These are phyloP conservation scores for Rugalucina vietnamica DNA, from an alignment of 2,888 invertebrate species.

Conservation along the genomic window DNA sequence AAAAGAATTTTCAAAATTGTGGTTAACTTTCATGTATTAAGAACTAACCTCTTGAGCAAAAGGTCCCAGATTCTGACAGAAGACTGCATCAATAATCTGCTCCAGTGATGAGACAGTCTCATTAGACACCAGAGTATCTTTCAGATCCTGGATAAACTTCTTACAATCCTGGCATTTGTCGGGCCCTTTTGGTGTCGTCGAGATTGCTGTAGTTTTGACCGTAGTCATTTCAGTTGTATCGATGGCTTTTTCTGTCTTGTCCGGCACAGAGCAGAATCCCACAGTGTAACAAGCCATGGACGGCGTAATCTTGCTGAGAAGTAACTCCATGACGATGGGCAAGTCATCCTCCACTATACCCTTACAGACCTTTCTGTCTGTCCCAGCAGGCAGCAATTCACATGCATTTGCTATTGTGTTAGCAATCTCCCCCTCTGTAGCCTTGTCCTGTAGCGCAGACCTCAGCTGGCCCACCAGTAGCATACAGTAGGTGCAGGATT, in stretches of 20 bases:
- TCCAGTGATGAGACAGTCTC: constrained; percentile 42
- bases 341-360: constrained; percentile 49
- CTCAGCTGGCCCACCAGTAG: constrained; percentile 54
- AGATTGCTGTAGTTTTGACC: too few relatives aligned
- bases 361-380: constrained; percentile 39
- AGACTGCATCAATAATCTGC: neutral
- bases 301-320: constrained; percentile 59
- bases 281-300: constrained; percentile 53
- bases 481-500: constrained; percentile 58
- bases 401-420: constrained; percentile 53
- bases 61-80: neutral
- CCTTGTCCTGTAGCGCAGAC: constrained; percentile 47
- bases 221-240: too few relatives aligned
- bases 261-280: constrained; percentile 48
- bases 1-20: too few relatives aligned
- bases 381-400: constrained; percentile 45
- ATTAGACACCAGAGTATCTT: constrained; percentile 65
- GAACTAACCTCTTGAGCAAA: neutral
- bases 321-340: constrained; percentile 54
- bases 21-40: too few relatives aligned
- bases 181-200: too few relatives aligned
- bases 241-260: neutral
- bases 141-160: constrained; percentile 72
- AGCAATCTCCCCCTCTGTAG: constrained; percentile 50
- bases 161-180: constrained; percentile 75